phyloP scores from a whole-genome alignment of 1,140 invertebrate genomes.

The Babylonia areolata region DNA sequence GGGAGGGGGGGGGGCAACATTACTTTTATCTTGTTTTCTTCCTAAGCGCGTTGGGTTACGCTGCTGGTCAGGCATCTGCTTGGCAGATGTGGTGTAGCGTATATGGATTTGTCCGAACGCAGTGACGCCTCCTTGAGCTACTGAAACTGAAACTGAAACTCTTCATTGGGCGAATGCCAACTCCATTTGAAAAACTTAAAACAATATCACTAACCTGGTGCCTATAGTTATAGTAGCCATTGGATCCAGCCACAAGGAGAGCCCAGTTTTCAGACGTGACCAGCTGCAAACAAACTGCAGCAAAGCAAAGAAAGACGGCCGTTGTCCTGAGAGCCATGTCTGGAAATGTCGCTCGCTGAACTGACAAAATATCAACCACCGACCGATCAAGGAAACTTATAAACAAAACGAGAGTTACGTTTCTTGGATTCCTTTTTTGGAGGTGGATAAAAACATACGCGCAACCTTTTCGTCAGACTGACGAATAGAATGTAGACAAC shows the following conservation, averaged over 20 bases:
- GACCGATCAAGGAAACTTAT: neutral
- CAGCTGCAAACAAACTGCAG: neutral
- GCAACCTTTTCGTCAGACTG: neutral
- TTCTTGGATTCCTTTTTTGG: neutral
- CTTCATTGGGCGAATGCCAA: too few relatives aligned
- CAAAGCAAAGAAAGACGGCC: neutral
- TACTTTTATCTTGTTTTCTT: neutral
- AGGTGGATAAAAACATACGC: neutral
- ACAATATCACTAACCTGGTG: slow-evolving; percentile 81
- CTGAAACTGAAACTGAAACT: too few relatives aligned
- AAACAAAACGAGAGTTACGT: slow-evolving; percentile 2
- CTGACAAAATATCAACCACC: too few relatives aligned
- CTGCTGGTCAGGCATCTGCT: too few relatives aligned
- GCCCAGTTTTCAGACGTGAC: slow-evolving; percentile 78
- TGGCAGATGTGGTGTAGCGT: too few relatives aligned
- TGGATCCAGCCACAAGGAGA: slow-evolving; percentile 81
- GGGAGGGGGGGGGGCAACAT: too few relatives aligned
- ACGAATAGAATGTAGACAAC: too few relatives aligned
- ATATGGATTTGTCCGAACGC: too few relatives aligned
- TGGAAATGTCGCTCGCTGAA: neutral
- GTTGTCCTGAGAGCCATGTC: neutral
- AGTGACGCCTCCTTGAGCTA: too few relatives aligned
- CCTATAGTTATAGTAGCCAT: slow-evolving; percentile 80
- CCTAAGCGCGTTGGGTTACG: neutral
- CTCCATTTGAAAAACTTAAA: too few relatives aligned